Conservation (phyloP, 1,140 invertebrate species). For the Eupeodes corollae region DNA sequence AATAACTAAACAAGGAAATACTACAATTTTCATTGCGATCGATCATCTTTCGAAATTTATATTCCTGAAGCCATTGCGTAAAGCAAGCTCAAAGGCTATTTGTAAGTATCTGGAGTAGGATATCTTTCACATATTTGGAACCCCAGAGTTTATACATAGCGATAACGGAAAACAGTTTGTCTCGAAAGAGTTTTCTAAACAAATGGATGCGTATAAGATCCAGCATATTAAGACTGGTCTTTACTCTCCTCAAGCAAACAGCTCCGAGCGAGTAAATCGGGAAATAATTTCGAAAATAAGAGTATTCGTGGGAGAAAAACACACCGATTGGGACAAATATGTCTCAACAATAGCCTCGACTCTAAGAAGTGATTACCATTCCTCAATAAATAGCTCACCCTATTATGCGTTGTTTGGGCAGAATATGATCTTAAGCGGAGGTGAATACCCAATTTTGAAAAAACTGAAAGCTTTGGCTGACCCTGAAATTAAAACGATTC, state of each 20-base stretch:
- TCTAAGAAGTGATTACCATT: too few species aligned
- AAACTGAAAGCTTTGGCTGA: neutral
- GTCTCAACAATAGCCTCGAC: too few species aligned
- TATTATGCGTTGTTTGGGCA: neutral
- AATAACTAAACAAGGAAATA: neutral
- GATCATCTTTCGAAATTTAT: slow-evolving; percentile 1
- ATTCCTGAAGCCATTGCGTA: neutral
- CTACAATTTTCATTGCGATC: neutral
- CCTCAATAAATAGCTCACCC: neutral
- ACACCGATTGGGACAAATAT: neutral
- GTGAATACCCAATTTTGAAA: neutral
- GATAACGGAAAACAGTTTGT: slow-evolving; percentile 3
- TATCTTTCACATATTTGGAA: neutral
- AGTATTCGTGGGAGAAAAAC: neutral
- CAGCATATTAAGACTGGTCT: neutral
- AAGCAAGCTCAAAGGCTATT: neutral
- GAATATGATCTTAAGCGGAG: neutral
- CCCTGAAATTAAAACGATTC: neutral
- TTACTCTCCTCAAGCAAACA: neutral
- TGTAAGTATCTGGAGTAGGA: neutral
- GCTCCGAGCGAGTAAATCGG: neutral
- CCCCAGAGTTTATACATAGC: neutral
- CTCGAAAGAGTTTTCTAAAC: neutral
- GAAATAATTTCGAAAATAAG: neutral
- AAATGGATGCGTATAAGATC: neutral